Conservation (phyloP, 1,140 invertebrate genomes). For the Aporrectodea caliginosa region DNA sequence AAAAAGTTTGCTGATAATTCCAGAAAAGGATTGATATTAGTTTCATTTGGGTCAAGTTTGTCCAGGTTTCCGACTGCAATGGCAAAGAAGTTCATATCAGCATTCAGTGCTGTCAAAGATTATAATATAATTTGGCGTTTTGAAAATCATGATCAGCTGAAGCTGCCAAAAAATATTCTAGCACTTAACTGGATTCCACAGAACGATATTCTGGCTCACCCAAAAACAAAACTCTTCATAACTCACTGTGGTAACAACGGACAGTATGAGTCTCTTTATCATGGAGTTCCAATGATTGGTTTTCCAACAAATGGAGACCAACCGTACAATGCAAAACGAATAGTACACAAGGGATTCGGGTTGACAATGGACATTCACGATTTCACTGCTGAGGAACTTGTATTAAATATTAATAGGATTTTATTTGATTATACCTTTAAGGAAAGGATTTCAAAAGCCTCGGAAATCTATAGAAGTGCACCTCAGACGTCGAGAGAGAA, state of each 20-base stretch:
- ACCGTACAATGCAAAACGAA: slow-evolving; percentile 46
- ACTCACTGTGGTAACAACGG: slow-evolving; percentile 42
- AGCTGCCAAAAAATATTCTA: slow-evolving; percentile 61
- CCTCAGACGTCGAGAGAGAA: background rate
- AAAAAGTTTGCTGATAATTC: background rate
- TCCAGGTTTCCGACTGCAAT: background rate
- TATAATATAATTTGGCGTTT: slow-evolving; percentile 13
- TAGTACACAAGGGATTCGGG: slow-evolving; percentile 41
- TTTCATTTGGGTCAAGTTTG: slow-evolving; percentile 15
- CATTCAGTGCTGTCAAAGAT: background rate
- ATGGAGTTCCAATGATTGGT: slow-evolving; percentile 39
- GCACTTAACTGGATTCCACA: slow-evolving; percentile 68
- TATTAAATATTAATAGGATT: background rate
- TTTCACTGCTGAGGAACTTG: slow-evolving; percentile 21
- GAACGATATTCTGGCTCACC: slow-evolving; percentile 44
- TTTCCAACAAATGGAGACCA: slow-evolving; percentile 45
- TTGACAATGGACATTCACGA: slow-evolving; percentile 20
- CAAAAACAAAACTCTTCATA: slow-evolving; percentile 37
- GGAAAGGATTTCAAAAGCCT: slow-evolving; percentile 7
- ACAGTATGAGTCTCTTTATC: slow-evolving; percentile 35
- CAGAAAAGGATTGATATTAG: background rate
- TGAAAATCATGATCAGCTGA: background rate
- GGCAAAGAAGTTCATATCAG: background rate
- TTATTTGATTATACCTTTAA: slow-evolving; percentile 15
- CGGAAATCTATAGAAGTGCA: slow-evolving; percentile 9